phyloP scores from a whole-genome alignment of 2,797 vertebrate species.

The Molossus molossus region DNA sequence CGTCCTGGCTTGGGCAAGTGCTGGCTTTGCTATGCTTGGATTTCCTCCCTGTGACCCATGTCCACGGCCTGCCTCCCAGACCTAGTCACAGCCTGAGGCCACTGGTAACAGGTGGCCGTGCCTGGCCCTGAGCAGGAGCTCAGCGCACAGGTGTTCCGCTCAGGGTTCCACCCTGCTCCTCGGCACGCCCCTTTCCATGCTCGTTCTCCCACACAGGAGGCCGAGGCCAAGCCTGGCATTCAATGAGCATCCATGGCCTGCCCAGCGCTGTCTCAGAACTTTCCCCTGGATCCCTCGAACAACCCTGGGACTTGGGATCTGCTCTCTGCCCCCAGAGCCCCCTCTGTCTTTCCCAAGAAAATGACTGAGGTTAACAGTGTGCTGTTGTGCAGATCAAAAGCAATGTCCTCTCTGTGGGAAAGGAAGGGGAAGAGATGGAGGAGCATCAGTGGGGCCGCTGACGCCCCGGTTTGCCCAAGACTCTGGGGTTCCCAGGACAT shows the following conservation, averaged over 20 bases:
- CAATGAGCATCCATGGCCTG: background rate
- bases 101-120: rapidly evolving
- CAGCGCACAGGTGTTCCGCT: rapidly evolving
- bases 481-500: background rate
- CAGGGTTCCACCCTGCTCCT: rapidly evolving
- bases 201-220: rapidly evolving
- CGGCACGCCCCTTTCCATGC: background rate
- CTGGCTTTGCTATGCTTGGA: background rate
- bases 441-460: rapidly evolving
- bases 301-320: rapidly evolving
- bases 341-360: background rate
- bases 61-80: background rate
- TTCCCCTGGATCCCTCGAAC: background rate
- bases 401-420: background rate
- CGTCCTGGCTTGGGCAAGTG: background rate
- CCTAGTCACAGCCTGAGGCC: background rate
- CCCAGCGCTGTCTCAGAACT: background rate
- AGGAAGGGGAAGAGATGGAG: background rate
- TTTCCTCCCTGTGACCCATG: background rate
- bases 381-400: background rate
- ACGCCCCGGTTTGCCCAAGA: background rate
- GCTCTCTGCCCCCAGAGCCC: background rate
- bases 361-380: background rate
- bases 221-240: background rate
- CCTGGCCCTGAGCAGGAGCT: background rate